Evolutionary conservation across 1,140 invertebrate genomes (phyloP), one percentile per base, ranked within the genome.

Genomic region (Drosophila bocqueti): DNA sequence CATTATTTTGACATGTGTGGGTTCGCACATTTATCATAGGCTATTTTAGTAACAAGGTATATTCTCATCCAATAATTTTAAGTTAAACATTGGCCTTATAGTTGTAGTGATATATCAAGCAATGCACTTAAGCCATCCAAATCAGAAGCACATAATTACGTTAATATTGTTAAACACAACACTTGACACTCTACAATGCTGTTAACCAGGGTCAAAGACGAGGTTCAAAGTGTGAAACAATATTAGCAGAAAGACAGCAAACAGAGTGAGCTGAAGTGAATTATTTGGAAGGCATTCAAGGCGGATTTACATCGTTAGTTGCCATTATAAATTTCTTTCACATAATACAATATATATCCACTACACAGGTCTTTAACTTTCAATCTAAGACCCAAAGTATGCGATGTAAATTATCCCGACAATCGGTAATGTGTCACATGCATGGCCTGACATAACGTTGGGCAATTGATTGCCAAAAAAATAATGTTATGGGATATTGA

Each of bases 401-500:
- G 13, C 36, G 2, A 29, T 59, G 50, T 64, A 61, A 82, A 79
- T 62, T 87, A 50, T 63, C 59, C 40, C 52, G 54, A 49, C 61
- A 76, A 66, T 81, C 59, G 61, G 62, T 38, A 66, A 76, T 87
- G 38, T 80, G 59, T 60, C 82, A 66, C 55, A 74, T 47, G 55
- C 75, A 69, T 62, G 18, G 54, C 18, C 61, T 46, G 18, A 26
- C 43, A 46, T 50, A 60, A 40, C 43, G 55, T 24, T 42, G 5
- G 61, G 54, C 71, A 74, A 80, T 77, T 76, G 73, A 87, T 83
- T 74, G 65, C 52, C 59, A 52, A 83, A 83, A 83, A 85, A 77
- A 67, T 65, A 77, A 68, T 89, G 45, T 68, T 75, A 78, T 83
- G 69, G 76, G 71, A 79, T 79, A 69, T 74, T 40, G 49, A 79